Conservation (phyloP, 2,113 vertebrate species). For the Centropus bengalensis region DNA sequence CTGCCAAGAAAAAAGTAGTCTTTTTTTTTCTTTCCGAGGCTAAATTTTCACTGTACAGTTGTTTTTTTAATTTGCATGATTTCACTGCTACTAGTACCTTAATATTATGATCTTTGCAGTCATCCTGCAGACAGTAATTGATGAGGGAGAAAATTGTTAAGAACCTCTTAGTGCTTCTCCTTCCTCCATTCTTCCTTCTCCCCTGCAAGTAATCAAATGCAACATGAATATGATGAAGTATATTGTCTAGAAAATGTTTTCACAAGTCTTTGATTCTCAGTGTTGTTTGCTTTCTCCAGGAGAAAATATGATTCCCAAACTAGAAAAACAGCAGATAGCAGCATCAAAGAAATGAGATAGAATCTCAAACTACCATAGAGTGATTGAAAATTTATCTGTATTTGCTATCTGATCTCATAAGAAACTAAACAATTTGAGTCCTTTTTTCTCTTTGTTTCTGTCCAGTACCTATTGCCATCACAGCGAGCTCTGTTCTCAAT, state of each 20-base stretch:
- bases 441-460: neutral
- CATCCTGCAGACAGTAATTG: neutral
- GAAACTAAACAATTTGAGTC: neutral
- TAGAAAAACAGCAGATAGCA: neutral
- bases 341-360: constrained; percentile 3
- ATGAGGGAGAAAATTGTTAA: neutral
- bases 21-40: neutral
- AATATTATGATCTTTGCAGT: neutral
- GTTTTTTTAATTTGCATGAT: neutral
- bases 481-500: neutral
- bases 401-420: constrained; percentile 11
- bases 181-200: neutral
- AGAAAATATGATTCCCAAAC: neutral
- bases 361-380: neutral
- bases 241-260: neutral
- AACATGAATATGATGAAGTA: neutral
- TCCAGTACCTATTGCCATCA: neutral
- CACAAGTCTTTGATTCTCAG: neutral
- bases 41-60: neutral
- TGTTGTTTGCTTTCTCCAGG: neutral
- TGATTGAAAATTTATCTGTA: constrained; percentile 19
- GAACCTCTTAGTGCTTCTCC: neutral
- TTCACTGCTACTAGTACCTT: neutral
- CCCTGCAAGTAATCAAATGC: neutral
- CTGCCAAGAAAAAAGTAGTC: neutral